Evolutionary conservation across 1,140 invertebrate species (phyloP).

Genomic region (Campoletis sonorensis): DNA sequence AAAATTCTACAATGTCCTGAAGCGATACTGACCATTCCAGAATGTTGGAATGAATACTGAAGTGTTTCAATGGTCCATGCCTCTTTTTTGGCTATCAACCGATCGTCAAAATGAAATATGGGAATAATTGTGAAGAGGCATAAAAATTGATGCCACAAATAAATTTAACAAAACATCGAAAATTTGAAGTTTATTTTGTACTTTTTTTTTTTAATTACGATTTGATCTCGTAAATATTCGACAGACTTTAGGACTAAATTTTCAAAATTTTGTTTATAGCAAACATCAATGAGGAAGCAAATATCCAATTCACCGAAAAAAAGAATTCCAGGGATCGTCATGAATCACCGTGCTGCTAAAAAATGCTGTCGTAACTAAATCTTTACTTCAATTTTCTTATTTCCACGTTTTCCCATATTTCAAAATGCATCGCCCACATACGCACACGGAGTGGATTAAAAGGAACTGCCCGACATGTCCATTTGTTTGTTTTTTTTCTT

Average conservation of each 20-base stretch:
- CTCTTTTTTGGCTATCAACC: conserved; percentile 31
- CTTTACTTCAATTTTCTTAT: background rate
- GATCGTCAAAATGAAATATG: conserved; percentile 28
- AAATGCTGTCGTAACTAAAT: conserved; percentile 6
- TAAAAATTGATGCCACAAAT: too few species aligned
- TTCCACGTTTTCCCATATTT: conserved; percentile 11
- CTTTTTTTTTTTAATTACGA: background rate
- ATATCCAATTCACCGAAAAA: conserved; percentile 27
- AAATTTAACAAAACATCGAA: too few species aligned
- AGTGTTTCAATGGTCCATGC: conserved; percentile 46
- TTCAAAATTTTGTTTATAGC: conserved; percentile 4
- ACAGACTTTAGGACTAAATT: background rate
- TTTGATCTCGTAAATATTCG: background rate
- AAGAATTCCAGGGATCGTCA: conserved; percentile 41
- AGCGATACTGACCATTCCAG: conserved; percentile 51
- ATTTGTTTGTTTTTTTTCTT: conserved; percentile 29
- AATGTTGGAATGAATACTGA: conserved; percentile 67
- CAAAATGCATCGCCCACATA: conserved; percentile 39
- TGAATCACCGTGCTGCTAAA: conserved; percentile 43
- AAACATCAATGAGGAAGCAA: conserved; percentile 34
- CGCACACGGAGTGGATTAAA: conserved; percentile 38
- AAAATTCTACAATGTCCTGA: conserved; percentile 17
- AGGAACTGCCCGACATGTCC: conserved; percentile 45
- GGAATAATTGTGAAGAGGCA: background rate
- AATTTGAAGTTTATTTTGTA: background rate